These are phyloP conservation scores for Dipodomys stephensi DNA, from an alignment of 2,113 vertebrate genomes.

Conservation along the genomic window DNA sequence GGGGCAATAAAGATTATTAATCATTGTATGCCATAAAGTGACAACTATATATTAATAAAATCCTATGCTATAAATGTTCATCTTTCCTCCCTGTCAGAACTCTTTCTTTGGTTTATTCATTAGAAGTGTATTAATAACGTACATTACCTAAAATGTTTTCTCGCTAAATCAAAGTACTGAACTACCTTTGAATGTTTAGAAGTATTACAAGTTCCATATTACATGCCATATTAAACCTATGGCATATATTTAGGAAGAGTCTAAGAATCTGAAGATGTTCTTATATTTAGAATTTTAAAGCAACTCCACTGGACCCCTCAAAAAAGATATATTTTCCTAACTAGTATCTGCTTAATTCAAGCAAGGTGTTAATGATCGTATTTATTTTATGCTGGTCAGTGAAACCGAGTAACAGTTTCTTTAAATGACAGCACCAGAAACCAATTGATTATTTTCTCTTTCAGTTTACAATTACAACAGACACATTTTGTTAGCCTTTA, in stretches of 20 bases:
- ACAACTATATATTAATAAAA: conserved; percentile 16
- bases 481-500: background rate
- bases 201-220: conserved; percentile 4
- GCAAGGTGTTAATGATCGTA: conserved; percentile 33
- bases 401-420: conserved; percentile 50
- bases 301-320: background rate
- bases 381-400: conserved; percentile 52
- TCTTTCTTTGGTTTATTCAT: conserved; percentile 21
- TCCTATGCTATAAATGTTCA: conserved; percentile 50
- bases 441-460: conserved; percentile 16
- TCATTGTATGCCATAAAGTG: conserved; percentile 39
- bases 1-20: conserved; percentile 40
- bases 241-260: conserved; percentile 29
- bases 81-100: conserved; percentile 2
- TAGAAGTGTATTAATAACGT: conserved; percentile 46
- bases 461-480: conserved; percentile 35
- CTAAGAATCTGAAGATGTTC: conserved; percentile 5
- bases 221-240: conserved; percentile 12
- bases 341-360: conserved; percentile 48
- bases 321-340: conserved; percentile 36
- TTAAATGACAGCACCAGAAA: conserved; percentile 23
- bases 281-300: conserved; percentile 54
- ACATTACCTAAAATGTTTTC: conserved; percentile 52
- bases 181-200: conserved; percentile 38
- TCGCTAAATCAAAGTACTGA: conserved; percentile 28